Evolutionary conservation across 2,113 vertebrate species (phyloP).

Genomic region (Etheostoma spectabile): DNA sequence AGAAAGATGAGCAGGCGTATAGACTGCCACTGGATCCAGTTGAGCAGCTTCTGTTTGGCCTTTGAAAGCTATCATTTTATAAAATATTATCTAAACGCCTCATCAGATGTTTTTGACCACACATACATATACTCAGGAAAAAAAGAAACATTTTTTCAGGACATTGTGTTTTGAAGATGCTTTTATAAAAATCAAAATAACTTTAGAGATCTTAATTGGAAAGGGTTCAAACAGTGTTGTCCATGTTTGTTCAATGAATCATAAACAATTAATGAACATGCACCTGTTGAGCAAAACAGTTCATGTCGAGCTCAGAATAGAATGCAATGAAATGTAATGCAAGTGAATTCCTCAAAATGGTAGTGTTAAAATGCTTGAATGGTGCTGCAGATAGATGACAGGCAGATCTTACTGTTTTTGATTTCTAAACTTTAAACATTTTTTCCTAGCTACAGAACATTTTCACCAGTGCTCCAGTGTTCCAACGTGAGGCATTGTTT

Average conservation of each 20-base stretch:
- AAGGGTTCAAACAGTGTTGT: no score
- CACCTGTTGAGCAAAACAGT: background rate
- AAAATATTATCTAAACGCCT: background rate
- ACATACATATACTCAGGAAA: no score
- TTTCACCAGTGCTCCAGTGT: conserved; percentile 34
- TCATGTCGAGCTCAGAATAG: background rate
- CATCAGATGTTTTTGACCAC: background rate
- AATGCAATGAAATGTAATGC: background rate
- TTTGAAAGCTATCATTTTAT: background rate
- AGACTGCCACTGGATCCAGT: conserved; percentile 39
- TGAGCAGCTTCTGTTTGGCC: conserved; percentile 1
- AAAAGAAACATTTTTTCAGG: no score
- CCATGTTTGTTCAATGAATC: no score
- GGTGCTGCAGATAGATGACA: background rate
- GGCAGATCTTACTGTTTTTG: background rate
- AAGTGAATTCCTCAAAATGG: background rate
- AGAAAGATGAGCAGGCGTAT: conserved; percentile 24
- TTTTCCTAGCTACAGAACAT: conserved; percentile 28
- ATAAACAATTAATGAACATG: no score
- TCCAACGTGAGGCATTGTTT: conserved; percentile 65
- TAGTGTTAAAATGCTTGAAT: background rate
- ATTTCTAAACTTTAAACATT: conserved; percentile 15
- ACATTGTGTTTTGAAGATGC: no score
- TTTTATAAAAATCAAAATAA: no score
- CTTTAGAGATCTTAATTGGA: no score